Base-by-base conservation (phyloP, 1,140 invertebrate species). In the Muscidifurax raptorellus region DNA sequence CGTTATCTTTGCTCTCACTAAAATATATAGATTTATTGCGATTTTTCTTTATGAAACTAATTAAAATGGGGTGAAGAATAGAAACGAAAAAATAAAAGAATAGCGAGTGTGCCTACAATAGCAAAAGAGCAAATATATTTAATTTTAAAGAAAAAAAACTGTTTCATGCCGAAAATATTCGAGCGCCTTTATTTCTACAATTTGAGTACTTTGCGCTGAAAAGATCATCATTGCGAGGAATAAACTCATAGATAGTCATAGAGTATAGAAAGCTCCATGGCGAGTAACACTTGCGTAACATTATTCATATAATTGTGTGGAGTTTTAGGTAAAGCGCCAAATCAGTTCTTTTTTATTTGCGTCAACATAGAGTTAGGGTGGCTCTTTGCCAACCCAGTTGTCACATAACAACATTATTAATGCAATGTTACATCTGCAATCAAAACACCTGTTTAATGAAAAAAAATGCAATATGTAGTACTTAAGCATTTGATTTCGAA, bases 51-150 rank as follows among this genome's bases (percentile, higher is more conserved):
- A 59, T 59, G 4, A 18, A 59, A 22, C 22, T n/a, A n/a, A 59
- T 59, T 59, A 59, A 59, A 22, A n/a, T 59, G 18, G 7, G 44
- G 6, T 2, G 67, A 69, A 22, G 13, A 28, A 25, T 7, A 64
- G 18, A 67, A 67, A 67, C 9, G 15, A 47, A 77, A 77, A 77
- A 59, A 59, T 2, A 52, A 5, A 28, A 30, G 44, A 13, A 52
- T 27, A 59, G 44, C 44, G 44, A 52, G 75, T 77, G 75, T 77
- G 75, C 75, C 75, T 77, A 77, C 25, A 59, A 22, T 59, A 77
- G n/a, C 44, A n/a, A 59, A 28, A 52, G 18, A 77, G 40, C 13
- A 18, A 28, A 69, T 69, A 69, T 69, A 69, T 59, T 18, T 77
- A 59, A 77, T 52, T 77, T 59, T 13, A 13, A 59, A 28, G 67